Evolutionary conservation across 1,140 invertebrate genomes (phyloP), one percentile per base, ranked within the genome.

Genomic region (Drosophila bipectinata): DNA sequence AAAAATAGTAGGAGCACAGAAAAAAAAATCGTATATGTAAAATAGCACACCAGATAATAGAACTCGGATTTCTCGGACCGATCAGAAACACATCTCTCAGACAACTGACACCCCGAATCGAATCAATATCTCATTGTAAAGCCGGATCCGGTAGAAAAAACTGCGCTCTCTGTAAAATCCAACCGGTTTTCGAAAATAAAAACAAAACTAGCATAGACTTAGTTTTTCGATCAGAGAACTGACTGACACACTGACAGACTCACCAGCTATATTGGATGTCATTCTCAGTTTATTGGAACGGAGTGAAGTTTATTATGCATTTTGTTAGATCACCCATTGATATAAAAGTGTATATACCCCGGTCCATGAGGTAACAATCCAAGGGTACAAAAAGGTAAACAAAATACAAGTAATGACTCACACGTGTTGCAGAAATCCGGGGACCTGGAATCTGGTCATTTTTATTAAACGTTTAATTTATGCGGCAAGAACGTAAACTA

Each of bases 71-170:
- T 6, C 14, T 15, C 2, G 21, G 49, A 69, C 67, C 67, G 67
- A 52, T 71, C 64, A 55, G 64, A 21, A 69, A 26, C 10, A 52
- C 51, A 71, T 57, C 64, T 34, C 26, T 32, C 4, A 8, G 37
- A 48, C 67, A 71, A 71, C 67, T 71, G 63, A 54, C 9, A 6
- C 28, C 10, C 1, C 15, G 18, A 47, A 21, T 21, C 15, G 34
- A 37, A 37, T 37, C 34, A 37, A 37, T 18, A 21, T 21, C 44
- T 21, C 12, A 1, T 21, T 18, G 10, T 10, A 9, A 24, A 8
- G 18, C 44, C 44, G 44, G 44, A 47, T 47, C 44, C 44, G 28
- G 28, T 37, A 37, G 12, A 37, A 37, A 34, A 37, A 10, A 12
- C 34, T 10, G 34, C 14, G 5, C 15, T 47, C 44, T 47, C 44